These are phyloP conservation scores for Drosophila athabasca DNA, from an alignment of 1,140 invertebrate genomes.

Conservation along the genomic window DNA sequence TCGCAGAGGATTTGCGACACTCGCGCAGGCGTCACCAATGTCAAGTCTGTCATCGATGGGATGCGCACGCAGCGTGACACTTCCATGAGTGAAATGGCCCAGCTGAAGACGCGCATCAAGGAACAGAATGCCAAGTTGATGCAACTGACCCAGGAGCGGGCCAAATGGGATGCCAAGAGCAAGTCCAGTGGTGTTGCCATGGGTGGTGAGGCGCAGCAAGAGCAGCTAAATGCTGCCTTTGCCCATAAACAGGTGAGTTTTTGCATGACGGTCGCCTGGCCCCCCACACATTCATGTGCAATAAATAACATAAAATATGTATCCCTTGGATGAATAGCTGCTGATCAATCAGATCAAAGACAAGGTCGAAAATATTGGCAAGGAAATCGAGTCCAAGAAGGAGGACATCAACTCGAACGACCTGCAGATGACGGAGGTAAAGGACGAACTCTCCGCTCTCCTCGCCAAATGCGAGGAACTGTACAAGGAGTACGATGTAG, in stretches of 20 bases:
- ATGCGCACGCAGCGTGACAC: conserved; percentile 96
- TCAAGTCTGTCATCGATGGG: conserved; percentile 97
- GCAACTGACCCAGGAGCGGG: conserved; percentile 92
- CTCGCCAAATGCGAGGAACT: conserved; percentile 86
- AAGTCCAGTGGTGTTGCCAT: conserved; percentile 53
- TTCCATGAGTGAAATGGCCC: conserved; percentile 94
- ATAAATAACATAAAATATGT: neutral
- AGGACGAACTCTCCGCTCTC: conserved; percentile 84
- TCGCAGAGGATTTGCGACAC: conserved; percentile 95
- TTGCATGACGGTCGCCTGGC: too few species aligned
- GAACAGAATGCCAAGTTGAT: conserved; percentile 93
- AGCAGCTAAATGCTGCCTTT: conserved; percentile 78
- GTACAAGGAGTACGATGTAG: conserved; percentile 86
- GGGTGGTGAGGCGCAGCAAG: conserved; percentile 65
- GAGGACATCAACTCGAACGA: conserved; percentile 93
- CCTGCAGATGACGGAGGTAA: conserved; percentile 89
- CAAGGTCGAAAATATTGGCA: conserved; percentile 87
- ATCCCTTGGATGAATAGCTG: conserved; percentile 73
- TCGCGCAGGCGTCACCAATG: conserved; percentile 93
- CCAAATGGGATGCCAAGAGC: conserved; percentile 90
- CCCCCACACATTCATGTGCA: neutral
- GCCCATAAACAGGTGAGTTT: conserved; percentile 76
- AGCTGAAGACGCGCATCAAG: conserved; percentile 92
- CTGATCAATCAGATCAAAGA: conserved; percentile 93
- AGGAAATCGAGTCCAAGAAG: conserved; percentile 90